Percentiles rank a stretch among this genome's conserved stretches.
phyloP scores from a whole-genome alignment of 1,140 invertebrate species.

The Ladona fulva region DNA sequence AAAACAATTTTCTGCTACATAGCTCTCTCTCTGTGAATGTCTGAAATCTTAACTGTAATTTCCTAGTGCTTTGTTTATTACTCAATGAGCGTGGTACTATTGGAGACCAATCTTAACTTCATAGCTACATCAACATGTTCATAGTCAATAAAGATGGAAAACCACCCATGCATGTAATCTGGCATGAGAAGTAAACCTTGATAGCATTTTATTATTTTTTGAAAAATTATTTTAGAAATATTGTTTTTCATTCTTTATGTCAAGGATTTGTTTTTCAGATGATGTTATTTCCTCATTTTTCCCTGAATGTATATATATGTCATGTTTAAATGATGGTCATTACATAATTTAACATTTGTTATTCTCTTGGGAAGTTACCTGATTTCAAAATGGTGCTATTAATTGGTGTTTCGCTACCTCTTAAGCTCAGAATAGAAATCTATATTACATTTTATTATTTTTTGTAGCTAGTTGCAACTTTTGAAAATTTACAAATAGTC shows the following conservation, averaged over 20 bases:
- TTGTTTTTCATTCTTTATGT: neutral
- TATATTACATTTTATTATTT: conserved; percentile 1
- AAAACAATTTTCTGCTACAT: neutral
- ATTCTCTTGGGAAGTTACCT: conserved; percentile 1
- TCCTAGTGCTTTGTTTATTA: neutral
- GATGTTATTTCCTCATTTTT: neutral
- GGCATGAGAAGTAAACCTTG: too few species aligned
- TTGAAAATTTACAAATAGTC: neutral
- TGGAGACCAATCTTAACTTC: neutral
- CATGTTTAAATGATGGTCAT: neutral
- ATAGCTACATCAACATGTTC: too few species aligned
- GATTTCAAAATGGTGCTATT: conserved; percentile 10
- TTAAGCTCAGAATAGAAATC: neutral
- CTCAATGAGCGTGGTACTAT: neutral
- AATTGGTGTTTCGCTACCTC: neutral
- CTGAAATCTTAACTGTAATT: neutral
- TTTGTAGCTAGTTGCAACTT: neutral
- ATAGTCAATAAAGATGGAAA: too few species aligned
- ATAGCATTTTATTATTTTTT: neutral
- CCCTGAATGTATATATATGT: neutral
- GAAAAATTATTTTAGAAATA: neutral
- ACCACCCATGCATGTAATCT: too few species aligned
- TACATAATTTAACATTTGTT: neutral
- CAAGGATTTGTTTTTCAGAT: neutral
- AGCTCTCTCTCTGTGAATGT: neutral